Evolutionary conservation across 2,797 vertebrate species (phyloP).

Genomic region (Crenichthys baileyi): DNA sequence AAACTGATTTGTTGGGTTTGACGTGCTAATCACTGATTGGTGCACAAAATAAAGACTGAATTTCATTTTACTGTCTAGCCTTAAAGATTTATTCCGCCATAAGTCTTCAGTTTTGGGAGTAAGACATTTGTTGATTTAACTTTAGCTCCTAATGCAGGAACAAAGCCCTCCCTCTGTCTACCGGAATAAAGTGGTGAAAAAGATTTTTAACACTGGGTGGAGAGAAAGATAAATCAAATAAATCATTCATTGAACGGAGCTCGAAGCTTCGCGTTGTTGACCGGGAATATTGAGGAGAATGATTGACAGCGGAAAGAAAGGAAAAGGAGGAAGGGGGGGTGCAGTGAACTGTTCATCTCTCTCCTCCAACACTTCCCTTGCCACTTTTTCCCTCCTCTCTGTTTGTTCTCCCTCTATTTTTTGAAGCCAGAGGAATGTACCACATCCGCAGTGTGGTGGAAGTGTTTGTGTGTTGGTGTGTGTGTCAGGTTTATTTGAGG

Average conservation of each 20-base stretch:
- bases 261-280: conserved; percentile 8
- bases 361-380: conserved; percentile 40
- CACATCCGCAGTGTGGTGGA: conserved; percentile 65
- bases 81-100: not conserved
- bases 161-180: not conserved
- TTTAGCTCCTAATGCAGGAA: not conserved
- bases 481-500: conserved; percentile 37
- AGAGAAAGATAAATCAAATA: not conserved
- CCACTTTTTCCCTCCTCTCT: conserved; percentile 48
- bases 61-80: not conserved
- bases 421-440: conserved; percentile 70
- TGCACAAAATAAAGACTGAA: not conserved
- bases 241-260: conserved; percentile 20
- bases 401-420: conserved; percentile 47
- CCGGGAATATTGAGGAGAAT: conserved; percentile 12
- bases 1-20: not conserved
- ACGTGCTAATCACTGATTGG: not conserved
- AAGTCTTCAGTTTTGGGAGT: not conserved
- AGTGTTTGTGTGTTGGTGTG: conserved; percentile 22
- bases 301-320: conserved; percentile 33
- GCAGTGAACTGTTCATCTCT: conserved; percentile 30
- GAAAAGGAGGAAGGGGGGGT: conserved; percentile 14
- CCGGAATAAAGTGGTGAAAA: not conserved
- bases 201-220: not conserved
- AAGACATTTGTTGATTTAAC: conserved; percentile 6